Conservation (phyloP, 2,797 vertebrate genomes). For the Netta rufina region DNA sequence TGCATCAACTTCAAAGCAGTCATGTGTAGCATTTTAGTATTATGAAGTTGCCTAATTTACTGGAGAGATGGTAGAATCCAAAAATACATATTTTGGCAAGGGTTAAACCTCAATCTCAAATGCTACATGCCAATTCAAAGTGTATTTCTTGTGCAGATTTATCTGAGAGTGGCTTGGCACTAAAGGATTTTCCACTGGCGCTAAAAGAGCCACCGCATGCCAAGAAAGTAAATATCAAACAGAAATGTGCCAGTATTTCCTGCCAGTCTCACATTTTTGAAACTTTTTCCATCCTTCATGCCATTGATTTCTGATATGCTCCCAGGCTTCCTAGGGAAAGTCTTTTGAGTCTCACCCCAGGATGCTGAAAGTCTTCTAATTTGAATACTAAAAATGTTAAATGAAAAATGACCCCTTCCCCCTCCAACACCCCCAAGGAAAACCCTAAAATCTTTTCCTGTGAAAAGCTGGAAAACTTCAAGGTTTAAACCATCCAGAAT, state of each 20-base stretch:
- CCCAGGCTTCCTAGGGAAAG: constrained; percentile 75
- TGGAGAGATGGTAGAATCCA: constrained; percentile 39
- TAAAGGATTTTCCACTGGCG: constrained; percentile 80
- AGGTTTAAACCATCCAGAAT: constrained; percentile 39
- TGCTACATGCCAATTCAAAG: constrained; percentile 64
- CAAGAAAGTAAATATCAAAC: constrained; percentile 78
- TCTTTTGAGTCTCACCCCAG: constrained; percentile 56
- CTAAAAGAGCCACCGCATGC: constrained; percentile 50
- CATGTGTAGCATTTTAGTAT: background rate
- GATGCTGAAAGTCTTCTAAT: constrained; percentile 66
- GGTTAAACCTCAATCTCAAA: constrained; percentile 48
- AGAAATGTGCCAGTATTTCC: constrained; percentile 72
- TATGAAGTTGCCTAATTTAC: constrained; percentile 17
- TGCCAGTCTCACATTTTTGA: constrained; percentile 80
- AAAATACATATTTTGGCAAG: constrained; percentile 54
- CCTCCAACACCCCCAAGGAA: constrained; percentile 6
- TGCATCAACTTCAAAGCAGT: constrained; percentile 18
- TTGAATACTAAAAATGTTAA: constrained; percentile 69
- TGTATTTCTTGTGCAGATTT: constrained; percentile 70
- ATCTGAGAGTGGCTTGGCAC: constrained; percentile 79
- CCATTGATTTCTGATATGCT: constrained; percentile 73
- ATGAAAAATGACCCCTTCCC: constrained; percentile 28
- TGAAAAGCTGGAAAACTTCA: constrained; percentile 42
- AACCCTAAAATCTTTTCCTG: constrained; percentile 32
- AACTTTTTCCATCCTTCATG: constrained; percentile 78